A percentile compares a stretch with the other conserved stretches of the same genome.
phyloP scores from a whole-genome alignment of 2,888 invertebrate species.

The Cynaeus angustus region DNA sequence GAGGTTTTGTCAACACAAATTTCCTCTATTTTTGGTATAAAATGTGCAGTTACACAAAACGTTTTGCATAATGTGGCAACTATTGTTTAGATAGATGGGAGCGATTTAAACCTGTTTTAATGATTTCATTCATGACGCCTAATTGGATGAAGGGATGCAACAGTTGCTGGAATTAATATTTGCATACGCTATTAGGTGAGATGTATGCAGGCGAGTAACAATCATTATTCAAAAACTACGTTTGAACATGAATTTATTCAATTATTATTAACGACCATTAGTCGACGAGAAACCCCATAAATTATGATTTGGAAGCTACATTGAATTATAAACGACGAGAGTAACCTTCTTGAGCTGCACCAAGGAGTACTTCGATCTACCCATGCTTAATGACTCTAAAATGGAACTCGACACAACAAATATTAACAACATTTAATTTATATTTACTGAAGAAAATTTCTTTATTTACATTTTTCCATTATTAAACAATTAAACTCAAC shows the following conservation, averaged over 20 bases:
- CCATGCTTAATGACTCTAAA: not conserved
- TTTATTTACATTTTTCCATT: too few species aligned
- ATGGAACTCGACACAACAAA: not conserved
- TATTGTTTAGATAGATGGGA: not conserved
- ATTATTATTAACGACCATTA: constrained; percentile 1
- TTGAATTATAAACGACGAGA: not conserved
- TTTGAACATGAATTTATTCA: not conserved
- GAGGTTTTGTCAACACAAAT: constrained; percentile 1
- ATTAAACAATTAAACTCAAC: too few species aligned
- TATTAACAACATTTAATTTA: not conserved
- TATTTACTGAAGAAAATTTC: too few species aligned
- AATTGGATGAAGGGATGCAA: constrained; percentile 4
- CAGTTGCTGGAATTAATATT: not conserved
- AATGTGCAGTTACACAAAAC: not conserved
- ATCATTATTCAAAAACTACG: not conserved
- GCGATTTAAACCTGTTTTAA: not conserved
- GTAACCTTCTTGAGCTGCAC: not conserved
- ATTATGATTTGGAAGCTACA: not conserved
- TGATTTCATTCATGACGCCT: constrained; percentile 2
- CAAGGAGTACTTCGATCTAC: not conserved
- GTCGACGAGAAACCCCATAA: not conserved
- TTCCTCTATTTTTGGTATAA: not conserved
- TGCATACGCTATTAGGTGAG: constrained; percentile 2
- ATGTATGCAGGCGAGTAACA: not conserved
- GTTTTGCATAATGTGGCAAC: constrained; percentile 2